These are phyloP conservation scores for Cyphomyrmex costatus DNA, from an alignment of 1,140 invertebrate genomes.

Conservation along the genomic window DNA sequence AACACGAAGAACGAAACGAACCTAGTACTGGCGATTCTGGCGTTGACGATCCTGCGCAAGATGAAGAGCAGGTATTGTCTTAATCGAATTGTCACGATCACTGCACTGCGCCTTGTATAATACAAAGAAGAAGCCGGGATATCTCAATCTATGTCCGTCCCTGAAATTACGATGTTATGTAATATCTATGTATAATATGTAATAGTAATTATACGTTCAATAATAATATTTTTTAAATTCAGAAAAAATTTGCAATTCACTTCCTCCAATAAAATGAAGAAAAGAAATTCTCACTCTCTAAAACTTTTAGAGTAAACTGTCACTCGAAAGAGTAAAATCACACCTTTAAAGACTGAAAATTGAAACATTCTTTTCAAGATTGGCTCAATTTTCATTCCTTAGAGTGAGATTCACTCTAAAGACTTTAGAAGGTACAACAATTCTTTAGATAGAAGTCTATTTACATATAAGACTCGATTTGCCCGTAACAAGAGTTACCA, in stretches of 20 bases:
- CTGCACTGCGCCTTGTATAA: constrained; percentile 49
- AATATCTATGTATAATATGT: constrained; percentile 16
- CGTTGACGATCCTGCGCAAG: constrained; percentile 79
- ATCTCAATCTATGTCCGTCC: constrained; percentile 44
- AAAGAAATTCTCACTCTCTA: not conserved
- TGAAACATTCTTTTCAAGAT: too few relatives aligned
- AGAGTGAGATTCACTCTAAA: too few relatives aligned
- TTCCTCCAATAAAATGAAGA: constrained; percentile 18
- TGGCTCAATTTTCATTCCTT: too few relatives aligned
- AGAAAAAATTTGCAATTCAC: constrained; percentile 1
- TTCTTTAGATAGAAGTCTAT: not conserved
- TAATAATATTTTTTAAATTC: constrained; percentile 36
- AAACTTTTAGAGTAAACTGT: too few relatives aligned
- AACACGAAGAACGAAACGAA: constrained; percentile 79
- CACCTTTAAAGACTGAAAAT: too few relatives aligned
- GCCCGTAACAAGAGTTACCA: not conserved
- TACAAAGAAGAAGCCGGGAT: constrained; percentile 59
- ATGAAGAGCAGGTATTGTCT: constrained; percentile 83
- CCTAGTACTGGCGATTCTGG: constrained; percentile 82
- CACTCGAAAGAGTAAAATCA: too few relatives aligned
- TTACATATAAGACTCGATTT: not conserved
- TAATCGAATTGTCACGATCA: constrained; percentile 29
- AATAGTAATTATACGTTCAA: constrained; percentile 27
- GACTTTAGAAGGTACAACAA: too few relatives aligned
- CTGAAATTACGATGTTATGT: constrained; percentile 2